Evolutionary conservation across 2,113 vertebrate species (phyloP), one percentile per base, ranked within the genome.

Genomic region (Dendropsophus ebraccatus): DNA sequence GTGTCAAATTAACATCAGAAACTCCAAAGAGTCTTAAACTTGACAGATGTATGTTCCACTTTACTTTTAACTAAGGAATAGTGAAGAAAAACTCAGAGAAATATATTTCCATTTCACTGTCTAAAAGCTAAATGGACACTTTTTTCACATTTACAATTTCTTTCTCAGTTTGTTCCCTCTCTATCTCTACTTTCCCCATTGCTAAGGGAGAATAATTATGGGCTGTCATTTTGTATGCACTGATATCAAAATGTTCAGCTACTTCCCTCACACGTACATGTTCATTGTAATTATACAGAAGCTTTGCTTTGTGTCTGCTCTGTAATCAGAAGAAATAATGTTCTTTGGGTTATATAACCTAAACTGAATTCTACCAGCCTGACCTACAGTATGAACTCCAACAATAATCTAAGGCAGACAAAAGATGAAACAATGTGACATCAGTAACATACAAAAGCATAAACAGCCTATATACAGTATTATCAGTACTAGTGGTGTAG

Each of bases 271-370:
- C 76, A 73, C 76, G 41, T 86, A 60, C 78, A 62, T 58, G 77
- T 81, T 87, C 77, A 81, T 87, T 81, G 85, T 87, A 87, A 87
- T 87, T 87, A 87, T 74, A 87, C 77, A 73, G 85, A 73, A 86
- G 67, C 50, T 74, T 80, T 30, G 75, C 84, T 80, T 80, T 87
- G 77, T 73, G 77, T 87, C 85, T 86, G 76, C 84, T 80, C 84
- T 81, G 74, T 87, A 87, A 81, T 87, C 78, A 87, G 50, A 74
- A 50, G 37, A 81, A 65, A 84, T 28, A 87, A 81, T 87, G 69
- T 87, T 87, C 52, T 74, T 30, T 54, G 47, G 69, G 41, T 87
- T 87, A 87, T 45, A 54, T 58, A 81, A 81, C 25, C 45, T 56
- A 28, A 81, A 37, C 58, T 81, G 37, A 47, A 62, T 65, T 81